Conservation (phyloP, 2,888 invertebrate species). For the Anagyrus pseudococci region DNA sequence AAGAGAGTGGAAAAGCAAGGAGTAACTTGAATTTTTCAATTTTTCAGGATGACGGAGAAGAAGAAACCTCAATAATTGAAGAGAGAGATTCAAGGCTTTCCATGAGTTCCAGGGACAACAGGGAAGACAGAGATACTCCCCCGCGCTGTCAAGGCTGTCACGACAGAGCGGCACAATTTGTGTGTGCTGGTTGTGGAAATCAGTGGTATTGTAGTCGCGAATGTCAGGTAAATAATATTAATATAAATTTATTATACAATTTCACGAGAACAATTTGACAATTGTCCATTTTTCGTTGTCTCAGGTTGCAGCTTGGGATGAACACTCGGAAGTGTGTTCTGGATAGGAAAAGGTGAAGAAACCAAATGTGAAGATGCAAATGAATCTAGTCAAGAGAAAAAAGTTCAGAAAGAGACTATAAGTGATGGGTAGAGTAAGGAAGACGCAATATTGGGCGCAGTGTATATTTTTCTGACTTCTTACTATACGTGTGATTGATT, state of each 20-base stretch:
- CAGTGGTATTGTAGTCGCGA: constrained; percentile 95
- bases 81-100: constrained; percentile 61
- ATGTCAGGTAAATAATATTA: constrained; percentile 76
- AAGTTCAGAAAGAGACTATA: constrained; percentile 40
- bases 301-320: constrained; percentile 87
- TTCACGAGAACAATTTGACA: too few species aligned
- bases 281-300: constrained; percentile 1
- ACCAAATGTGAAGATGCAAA: constrained; percentile 47
- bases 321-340: constrained; percentile 84
- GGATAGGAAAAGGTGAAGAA: constrained; percentile 64
- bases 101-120: constrained; percentile 51
- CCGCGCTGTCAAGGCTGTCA: constrained; percentile 88
- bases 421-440: constrained; percentile 14
- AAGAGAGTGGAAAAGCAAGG: too few species aligned
- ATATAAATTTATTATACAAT: too few species aligned
- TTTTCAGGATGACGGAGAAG: constrained; percentile 66
- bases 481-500: too few species aligned
- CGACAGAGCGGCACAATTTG: constrained; percentile 81
- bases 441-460: constrained; percentile 21
- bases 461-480: constrained; percentile 38
- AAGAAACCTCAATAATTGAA: constrained; percentile 61
- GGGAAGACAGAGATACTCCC: constrained; percentile 63
- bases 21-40: constrained; percentile 8
- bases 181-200: constrained; percentile 88
- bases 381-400: constrained; percentile 59